Evolutionary conservation across 2,888 invertebrate species (phyloP).

Genomic region (Caenorhabditis sp.): DNA sequence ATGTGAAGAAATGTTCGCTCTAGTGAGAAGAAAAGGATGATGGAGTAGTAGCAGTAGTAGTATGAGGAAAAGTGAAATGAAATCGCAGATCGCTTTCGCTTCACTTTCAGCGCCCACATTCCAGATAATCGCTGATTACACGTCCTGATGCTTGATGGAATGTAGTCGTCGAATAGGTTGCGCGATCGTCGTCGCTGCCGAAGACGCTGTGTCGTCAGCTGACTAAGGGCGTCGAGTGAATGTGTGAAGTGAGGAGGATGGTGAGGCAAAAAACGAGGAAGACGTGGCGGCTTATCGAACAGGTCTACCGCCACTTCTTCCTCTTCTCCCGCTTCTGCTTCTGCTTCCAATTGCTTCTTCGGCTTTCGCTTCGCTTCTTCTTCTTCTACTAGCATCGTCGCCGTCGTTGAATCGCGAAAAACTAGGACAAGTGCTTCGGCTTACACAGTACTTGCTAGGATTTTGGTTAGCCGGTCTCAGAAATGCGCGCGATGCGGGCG

Average conservation of each 20-base stretch:
- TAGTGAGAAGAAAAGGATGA: neutral
- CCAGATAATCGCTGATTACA: conserved; percentile 26
- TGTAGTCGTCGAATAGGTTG: conserved; percentile 45
- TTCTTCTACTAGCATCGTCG: too few relatives aligned
- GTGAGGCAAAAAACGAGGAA: conserved; percentile 9
- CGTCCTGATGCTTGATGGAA: conserved; percentile 17
- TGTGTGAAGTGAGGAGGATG: conserved; percentile 4
- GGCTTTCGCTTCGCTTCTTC: too few relatives aligned
- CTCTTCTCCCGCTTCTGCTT: neutral
- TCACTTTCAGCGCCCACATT: conserved; percentile 17
- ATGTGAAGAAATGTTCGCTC: neutral
- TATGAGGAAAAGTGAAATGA: conserved; percentile 9
- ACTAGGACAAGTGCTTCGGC: too few relatives aligned
- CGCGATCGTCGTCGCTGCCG: conserved; percentile 7
- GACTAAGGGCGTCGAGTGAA: conserved; percentile 22
- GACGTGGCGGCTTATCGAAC: conserved; percentile 36
- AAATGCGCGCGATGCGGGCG: too few relatives aligned
- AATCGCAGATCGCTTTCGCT: conserved; percentile 12
- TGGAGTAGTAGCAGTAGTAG: neutral
- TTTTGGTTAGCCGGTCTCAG: too few relatives aligned
- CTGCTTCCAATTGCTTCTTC: conserved; percentile 17
- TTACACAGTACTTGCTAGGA: too few relatives aligned
- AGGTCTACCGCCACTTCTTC: conserved; percentile 29
- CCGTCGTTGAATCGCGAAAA: too few relatives aligned
- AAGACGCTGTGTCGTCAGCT: conserved; percentile 33